Conservation (phyloP, 2,113 vertebrate genomes). For the Lipophrys pholis region DNA sequence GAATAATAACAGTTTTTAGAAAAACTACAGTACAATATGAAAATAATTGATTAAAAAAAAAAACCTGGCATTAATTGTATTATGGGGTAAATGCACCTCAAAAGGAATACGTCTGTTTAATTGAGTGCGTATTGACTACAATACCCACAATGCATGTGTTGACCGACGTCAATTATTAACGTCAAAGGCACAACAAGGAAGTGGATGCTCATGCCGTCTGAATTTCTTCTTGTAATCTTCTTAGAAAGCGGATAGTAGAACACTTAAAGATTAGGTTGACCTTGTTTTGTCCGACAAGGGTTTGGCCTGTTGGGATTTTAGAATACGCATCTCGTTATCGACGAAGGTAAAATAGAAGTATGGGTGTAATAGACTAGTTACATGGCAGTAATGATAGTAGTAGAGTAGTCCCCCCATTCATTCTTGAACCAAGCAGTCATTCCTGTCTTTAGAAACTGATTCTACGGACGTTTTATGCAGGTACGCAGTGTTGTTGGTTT, state of each 20-base stretch:
- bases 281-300: slow-evolving; percentile 16
- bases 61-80: no score
- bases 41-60: no score
- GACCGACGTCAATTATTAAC: slow-evolving; percentile 48
- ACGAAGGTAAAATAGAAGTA: neutral
- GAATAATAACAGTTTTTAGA: neutral
- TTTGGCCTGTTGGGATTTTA: neutral
- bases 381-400: neutral
- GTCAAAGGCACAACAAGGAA: slow-evolving; percentile 80
- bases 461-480: slow-evolving; percentile 19
- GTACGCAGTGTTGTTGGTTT: slow-evolving; percentile 46
- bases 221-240: slow-evolving; percentile 71
- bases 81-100: no score
- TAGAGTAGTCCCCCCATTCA: slow-evolving; percentile 35
- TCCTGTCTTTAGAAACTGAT: neutral
- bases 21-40: neutral
- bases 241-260: slow-evolving; percentile 54
- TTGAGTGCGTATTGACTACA: slow-evolving; percentile 60
- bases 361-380: neutral
- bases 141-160: slow-evolving; percentile 70
- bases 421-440: slow-evolving; percentile 14
- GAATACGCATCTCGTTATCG: neutral
- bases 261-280: slow-evolving; percentile 40
- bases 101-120: no score
- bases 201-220: slow-evolving; percentile 49